Evolutionary conservation across 2,797 vertebrate species (phyloP).

Genomic region (Botia almorhae): DNA sequence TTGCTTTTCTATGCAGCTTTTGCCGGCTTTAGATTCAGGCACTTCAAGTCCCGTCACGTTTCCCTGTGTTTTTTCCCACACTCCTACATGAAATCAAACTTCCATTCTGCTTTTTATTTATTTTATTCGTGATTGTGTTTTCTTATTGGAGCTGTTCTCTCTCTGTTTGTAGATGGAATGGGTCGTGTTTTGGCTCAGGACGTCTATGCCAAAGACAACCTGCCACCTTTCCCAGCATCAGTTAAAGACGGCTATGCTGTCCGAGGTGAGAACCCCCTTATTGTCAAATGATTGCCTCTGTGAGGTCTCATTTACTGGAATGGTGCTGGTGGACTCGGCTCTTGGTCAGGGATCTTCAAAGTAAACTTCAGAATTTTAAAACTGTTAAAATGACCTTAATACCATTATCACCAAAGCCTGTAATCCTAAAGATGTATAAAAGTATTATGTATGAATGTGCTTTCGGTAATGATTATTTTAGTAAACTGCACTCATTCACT

Average conservation of each 20-base stretch:
- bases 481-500: no score
- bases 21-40: background rate
- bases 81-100: background rate
- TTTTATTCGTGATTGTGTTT: background rate
- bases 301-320: no score
- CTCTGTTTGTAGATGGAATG: conserved; percentile 86
- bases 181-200: conserved; percentile 98
- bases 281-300: no score
- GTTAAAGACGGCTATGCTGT: conserved; percentile 99
- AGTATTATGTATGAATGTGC: background rate
- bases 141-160: conserved; percentile 12
- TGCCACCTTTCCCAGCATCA: conserved; percentile 96
- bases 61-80: background rate
- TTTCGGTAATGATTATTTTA: background rate
- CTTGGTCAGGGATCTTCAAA: no score
- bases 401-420: no score
- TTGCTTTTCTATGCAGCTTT: conserved; percentile 16
- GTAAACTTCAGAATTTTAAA: no score
- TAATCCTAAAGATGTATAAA: no score
- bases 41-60: background rate
- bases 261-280: conserved; percentile 82
- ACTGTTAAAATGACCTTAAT: no score
- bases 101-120: background rate
- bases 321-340: no score
- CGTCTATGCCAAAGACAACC: conserved; percentile 99